phyloP scores from a whole-genome alignment of 2,888 invertebrate species.

The Eueremaeus valkanovi region DNA sequence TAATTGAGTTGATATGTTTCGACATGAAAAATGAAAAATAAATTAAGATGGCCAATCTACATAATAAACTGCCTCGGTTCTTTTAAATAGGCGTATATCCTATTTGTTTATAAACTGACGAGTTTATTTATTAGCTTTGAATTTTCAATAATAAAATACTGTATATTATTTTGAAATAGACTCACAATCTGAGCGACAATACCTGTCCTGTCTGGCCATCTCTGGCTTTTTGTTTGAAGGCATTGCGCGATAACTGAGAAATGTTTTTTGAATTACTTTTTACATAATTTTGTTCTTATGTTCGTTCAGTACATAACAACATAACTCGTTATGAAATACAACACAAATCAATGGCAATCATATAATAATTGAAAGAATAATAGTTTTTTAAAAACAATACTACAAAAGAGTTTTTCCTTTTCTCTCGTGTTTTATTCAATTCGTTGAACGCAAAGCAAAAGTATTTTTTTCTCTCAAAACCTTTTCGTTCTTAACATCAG shows the following conservation, averaged over 20 bases:
- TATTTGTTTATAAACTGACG: no score
- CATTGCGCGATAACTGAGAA: neutral
- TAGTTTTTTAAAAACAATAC: neutral
- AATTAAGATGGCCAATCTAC: no score
- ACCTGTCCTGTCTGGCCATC: neutral
- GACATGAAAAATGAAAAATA: no score
- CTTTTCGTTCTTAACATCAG: no score
- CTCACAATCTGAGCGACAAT: neutral
- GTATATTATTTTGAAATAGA: no score
- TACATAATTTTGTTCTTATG: neutral
- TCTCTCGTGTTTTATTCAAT: neutral
- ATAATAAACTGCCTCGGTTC: no score
- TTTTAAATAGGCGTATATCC: no score
- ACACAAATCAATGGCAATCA: conserved; percentile 18
- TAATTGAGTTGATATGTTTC: no score
- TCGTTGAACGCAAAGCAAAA: neutral
- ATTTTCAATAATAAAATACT: no score
- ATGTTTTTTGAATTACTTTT: neutral
- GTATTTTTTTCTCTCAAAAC: no score
- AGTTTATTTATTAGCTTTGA: no score
- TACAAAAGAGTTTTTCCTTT: neutral
- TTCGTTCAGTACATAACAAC: neutral
- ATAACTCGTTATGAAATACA: neutral
- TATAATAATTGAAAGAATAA: neutral
- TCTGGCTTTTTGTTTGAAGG: neutral